Base-by-base conservation (phyloP, 2,797 vertebrate genomes). In the Babyrousa celebensis region DNA sequence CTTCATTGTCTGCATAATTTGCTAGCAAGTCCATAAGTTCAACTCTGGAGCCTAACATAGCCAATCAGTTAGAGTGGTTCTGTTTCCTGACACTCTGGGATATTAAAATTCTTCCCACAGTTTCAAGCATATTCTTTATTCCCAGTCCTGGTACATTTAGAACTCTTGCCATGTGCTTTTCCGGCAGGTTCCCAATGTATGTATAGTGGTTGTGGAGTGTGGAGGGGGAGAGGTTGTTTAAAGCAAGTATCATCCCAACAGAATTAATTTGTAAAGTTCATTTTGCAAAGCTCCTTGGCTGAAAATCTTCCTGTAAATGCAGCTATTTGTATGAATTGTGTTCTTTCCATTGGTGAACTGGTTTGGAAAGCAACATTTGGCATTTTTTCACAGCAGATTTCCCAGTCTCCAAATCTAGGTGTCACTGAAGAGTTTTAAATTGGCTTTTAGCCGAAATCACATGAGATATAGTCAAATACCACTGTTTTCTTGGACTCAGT, bases 361-460 rank as follows among this genome's bases (percentile, higher is more conserved):
- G 17, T 85, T 89, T 93, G 43, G 36, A 92, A 58, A 78, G 18
- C 48, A 80, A 23, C 23, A 40, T 65, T 74, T 52, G 43, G 29
- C 75, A 60, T 62, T 11, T 80, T 78, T 70, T 60, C 40, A 36
- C 1, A 14, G 43, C 12, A 18, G n/a, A 7, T 71, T 90, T 85
- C 70, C 36, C 27, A 27, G 82, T 91, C 16, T 72, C 65, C 25
- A 15, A 60, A 85, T 58, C 1, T 3, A 70, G 27, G 54, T 60
- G 2, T 23, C 62, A 11, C 27, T 94, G 10, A 32, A 68, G 27
- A 60, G 18, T 60, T 87, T 74, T 25, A 36, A 25, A 36, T 78
- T 58, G n/a, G 20, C 23, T 80, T 89, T 86, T 86, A 48, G 32
- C 48, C 71, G 65, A 87, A 96, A 83, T 90, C 54, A 77, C 23